Percentiles rank a stretch among this genome's conserved stretches.
These are phyloP conservation scores for Ennomos fuscantarius DNA, from an alignment of 2,888 invertebrate genomes.

Conservation along the genomic window DNA sequence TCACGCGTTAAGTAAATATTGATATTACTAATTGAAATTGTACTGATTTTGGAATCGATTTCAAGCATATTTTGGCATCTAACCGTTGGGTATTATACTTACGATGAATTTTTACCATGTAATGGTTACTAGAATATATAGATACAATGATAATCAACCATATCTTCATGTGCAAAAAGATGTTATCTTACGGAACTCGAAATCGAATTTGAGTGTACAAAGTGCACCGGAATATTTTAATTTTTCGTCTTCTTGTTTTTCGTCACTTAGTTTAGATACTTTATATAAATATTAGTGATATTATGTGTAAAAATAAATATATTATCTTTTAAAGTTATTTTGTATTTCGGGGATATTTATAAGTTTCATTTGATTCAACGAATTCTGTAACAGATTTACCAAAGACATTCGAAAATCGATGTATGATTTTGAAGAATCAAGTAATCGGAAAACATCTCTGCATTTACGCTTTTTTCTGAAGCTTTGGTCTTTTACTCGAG, in stretches of 20 bases:
- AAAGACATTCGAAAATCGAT: slow-evolving; percentile 51
- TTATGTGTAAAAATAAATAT: slow-evolving; percentile 66
- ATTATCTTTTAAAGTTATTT: slow-evolving; percentile 50
- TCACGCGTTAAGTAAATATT: slow-evolving; percentile 1
- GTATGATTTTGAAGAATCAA: slow-evolving; percentile 17
- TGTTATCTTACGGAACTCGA: slow-evolving; percentile 58
- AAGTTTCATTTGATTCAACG: slow-evolving; percentile 36
- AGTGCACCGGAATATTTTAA: slow-evolving; percentile 44
- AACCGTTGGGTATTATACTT: not conserved
- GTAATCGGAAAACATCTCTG: slow-evolving; percentile 12
- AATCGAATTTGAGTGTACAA: slow-evolving; percentile 42
- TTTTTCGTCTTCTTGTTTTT: slow-evolving; percentile 34
- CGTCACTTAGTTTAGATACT: slow-evolving; percentile 56
- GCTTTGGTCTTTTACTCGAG: slow-evolving; percentile 26
- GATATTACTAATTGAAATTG: slow-evolving; percentile 1
- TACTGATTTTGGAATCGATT: too few species aligned
- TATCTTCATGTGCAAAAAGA: not conserved
- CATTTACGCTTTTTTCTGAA: slow-evolving; percentile 14
- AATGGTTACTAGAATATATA: slow-evolving; percentile 30
- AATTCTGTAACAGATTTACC: slow-evolving; percentile 46
- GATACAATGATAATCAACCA: not conserved
- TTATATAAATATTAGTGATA: slow-evolving; percentile 70
- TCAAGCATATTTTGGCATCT: too few species aligned
- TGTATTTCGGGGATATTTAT: slow-evolving; percentile 43
- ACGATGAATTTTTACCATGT: slow-evolving; percentile 29